A percentile compares a stretch with the other conserved stretches of the same genome.
phyloP scores from a whole-genome alignment of 2,113 vertebrate species.

The Neolamprologus tretocephalus region DNA sequence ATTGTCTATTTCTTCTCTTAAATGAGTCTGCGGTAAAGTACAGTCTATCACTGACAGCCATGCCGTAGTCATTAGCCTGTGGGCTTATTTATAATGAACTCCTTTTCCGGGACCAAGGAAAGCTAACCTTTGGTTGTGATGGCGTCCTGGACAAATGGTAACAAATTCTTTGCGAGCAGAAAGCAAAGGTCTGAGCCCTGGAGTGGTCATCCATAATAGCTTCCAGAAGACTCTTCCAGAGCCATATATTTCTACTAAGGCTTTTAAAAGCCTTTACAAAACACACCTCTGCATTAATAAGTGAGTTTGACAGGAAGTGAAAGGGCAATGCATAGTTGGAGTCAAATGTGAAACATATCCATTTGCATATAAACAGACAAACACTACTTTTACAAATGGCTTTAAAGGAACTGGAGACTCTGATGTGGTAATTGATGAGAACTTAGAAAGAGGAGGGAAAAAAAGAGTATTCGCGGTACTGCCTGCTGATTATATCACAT shows the following conservation, averaged over 20 bases:
- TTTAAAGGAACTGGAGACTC: background rate
- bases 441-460: background rate
- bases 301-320: constrained; percentile 12
- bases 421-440: background rate
- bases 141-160: constrained; percentile 14
- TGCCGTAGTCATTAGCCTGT: constrained; percentile 28
- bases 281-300: constrained; percentile 48
- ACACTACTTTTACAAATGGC: background rate
- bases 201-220: constrained; percentile 62
- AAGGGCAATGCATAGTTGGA: background rate
- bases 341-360: background rate
- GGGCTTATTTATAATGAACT: constrained; percentile 25
- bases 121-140: constrained; percentile 11
- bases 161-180: background rate
- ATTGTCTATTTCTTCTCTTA: constrained; percentile 1
- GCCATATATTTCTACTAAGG: constrained; percentile 16
- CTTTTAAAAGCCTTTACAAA: constrained; percentile 59
- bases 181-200: constrained; percentile 35
- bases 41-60: background rate
- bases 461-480: background rate
- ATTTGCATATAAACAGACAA: background rate
- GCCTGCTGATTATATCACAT: background rate
- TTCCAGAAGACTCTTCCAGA: constrained; percentile 27
- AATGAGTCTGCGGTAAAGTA: constrained; percentile 27
- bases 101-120: constrained; percentile 24